phyloP scores from a whole-genome alignment of 2,113 vertebrate genomes.

The Chloroceryle aenea region DNA sequence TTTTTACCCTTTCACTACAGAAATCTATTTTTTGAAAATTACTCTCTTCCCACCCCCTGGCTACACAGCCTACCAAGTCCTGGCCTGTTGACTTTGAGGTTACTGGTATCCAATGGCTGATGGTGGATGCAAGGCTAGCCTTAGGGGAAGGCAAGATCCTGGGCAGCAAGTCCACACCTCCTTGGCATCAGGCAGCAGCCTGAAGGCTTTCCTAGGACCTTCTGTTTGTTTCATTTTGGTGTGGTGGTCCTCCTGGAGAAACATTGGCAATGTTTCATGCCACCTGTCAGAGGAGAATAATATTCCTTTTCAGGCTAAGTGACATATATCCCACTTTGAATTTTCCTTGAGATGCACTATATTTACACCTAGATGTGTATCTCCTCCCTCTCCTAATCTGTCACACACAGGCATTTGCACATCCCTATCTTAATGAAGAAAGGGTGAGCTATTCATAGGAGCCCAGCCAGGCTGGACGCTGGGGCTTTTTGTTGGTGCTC shows the following conservation, averaged over 20 bases:
- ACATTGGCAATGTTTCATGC: accelerated
- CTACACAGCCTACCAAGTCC: accelerated
- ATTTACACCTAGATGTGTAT: neutral
- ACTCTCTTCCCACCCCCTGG: neutral
- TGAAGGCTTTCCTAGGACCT: neutral
- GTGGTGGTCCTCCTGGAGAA: neutral
- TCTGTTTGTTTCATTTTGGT: neutral
- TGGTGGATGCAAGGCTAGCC: neutral
- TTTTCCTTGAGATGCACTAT: neutral
- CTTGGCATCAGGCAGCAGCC: neutral
- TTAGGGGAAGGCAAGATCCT: neutral
- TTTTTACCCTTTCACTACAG: neutral
- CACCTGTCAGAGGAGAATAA: neutral
- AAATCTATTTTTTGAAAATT: neutral
- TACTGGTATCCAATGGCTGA: accelerated
- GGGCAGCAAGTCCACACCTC: neutral
- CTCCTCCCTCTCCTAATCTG: neutral
- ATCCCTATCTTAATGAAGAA: slow-evolving; percentile 44
- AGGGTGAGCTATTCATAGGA: slow-evolving; percentile 62
- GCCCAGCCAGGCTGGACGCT: slow-evolving; percentile 53
- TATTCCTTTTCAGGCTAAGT: neutral
- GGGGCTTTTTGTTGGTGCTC: slow-evolving; percentile 69
- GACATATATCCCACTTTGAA: neutral
- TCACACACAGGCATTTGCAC: neutral
- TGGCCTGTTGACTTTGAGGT: accelerated